Base-by-base conservation (phyloP, 2,888 invertebrate species). In the Stomorhina lunata region DNA sequence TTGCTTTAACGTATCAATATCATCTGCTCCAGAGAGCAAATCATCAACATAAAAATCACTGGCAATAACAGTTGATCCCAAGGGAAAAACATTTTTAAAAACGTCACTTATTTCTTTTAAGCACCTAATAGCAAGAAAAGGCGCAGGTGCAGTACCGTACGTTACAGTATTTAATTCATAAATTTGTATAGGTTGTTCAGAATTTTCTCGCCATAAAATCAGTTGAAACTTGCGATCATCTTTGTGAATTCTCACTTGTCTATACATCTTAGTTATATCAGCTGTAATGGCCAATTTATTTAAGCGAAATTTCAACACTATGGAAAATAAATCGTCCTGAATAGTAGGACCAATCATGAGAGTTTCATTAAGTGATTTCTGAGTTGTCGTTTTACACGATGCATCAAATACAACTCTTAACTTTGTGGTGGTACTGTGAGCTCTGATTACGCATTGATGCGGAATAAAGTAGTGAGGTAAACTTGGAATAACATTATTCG, bases 301-400 rank as follows among this genome's bases (percentile, higher is more conserved):
- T 25, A 55, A 15, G 2, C 76, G 45, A 45, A 66, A 57, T 29
- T 15, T 50, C 9, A 50, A 25, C n/a, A 66, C 27, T 7, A 32
- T 71, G 6, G 66, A 57, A 66, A 75, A 71, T 22, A 82, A 48
- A 29, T 82, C 77, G 27, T 55, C 73, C 29, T 81, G 73, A 63
- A 83, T 78, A 1, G 79, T 76, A 17, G 80, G 83, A 22, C 83
- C 78, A 17, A 80, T 59, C 81, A 81, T 84, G 25, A 84, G 45
- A 27, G 59, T 80, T 27, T 84, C 81, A 71, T 83, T 84, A 50
- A 83, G 27, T 3, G 79, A 75, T 4, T 37, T 29, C 22, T 84
- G 59, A 29, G 78, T 45, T 12, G 83, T 73, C 4, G 81, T 69
- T 4, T 48, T 43, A n/a, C 69, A 53, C 4, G 77, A 81, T 10